Conservation (phyloP, 2,888 invertebrate species). For the Athalia rosae region DNA sequence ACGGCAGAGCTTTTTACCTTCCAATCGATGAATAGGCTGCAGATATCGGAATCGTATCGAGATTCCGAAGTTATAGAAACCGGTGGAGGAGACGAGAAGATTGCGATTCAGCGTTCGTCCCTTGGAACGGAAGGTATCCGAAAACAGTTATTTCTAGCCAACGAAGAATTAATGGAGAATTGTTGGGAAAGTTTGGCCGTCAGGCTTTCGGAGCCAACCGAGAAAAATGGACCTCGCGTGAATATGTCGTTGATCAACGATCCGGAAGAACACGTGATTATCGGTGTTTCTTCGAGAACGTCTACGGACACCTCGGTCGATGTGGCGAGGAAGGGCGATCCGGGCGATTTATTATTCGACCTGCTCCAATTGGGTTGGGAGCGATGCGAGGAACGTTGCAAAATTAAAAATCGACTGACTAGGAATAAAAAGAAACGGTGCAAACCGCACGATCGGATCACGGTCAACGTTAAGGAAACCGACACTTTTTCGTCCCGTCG, state of each 20-base stretch:
- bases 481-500: background rate
- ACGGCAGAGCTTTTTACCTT: constrained; percentile 53
- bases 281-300: constrained; percentile 3
- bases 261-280: background rate
- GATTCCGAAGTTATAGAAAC: constrained; percentile 55
- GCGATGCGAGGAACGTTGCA: background rate
- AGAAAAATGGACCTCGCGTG: constrained; percentile 25
- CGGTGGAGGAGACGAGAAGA: constrained; percentile 62
- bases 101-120: constrained; percentile 57
- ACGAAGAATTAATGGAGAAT: constrained; percentile 45
- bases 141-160: constrained; percentile 46
- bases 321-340: background rate
- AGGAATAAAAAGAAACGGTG: constrained; percentile 31
- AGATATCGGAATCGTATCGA: constrained; percentile 53
- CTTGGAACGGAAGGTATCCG: constrained; percentile 56
- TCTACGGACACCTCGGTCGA: background rate
- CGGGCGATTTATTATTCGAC: background rate
- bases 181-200: constrained; percentile 57
- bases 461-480: background rate
- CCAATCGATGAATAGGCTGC: constrained; percentile 47
- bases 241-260: constrained; percentile 1
- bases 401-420: constrained; percentile 22
- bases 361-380: background rate
- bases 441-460: constrained; percentile 12
- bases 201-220: constrained; percentile 58